Evolutionary conservation across 2,888 invertebrate species (phyloP).

Genomic region (Brachylomia viminalis): DNA sequence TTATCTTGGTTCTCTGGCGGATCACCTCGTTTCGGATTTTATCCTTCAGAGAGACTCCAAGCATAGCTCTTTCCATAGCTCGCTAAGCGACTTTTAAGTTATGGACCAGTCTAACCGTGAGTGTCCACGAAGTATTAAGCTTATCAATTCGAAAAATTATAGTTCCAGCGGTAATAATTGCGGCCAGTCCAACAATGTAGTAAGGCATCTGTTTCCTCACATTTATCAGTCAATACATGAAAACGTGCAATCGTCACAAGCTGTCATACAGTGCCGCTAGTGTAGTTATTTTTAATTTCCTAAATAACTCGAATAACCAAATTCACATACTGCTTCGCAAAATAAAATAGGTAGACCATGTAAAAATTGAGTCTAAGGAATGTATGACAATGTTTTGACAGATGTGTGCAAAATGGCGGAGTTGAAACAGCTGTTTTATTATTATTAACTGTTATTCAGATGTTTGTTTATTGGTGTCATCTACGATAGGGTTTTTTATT

Average conservation of each 20-base stretch:
- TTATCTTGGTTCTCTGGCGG: too few relatives aligned
- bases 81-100: too few relatives aligned
- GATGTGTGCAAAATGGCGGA: conserved; percentile 25
- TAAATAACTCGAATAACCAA: not conserved
- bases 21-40: too few relatives aligned
- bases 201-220: too few relatives aligned
- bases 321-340: not conserved
- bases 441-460: not conserved
- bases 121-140: too few relatives aligned
- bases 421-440: conserved; percentile 34
- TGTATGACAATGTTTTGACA: conserved; percentile 32
- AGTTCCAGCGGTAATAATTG: too few relatives aligned
- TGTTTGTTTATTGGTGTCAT: not conserved
- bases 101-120: too few relatives aligned
- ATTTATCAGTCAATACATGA: too few relatives aligned
- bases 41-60: too few relatives aligned
- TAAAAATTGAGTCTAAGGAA: not conserved
- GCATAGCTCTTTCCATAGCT: too few relatives aligned
- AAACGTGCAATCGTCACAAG: not conserved
- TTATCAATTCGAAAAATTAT: too few relatives aligned
- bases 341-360: not conserved
- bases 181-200: too few relatives aligned
- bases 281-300: not conserved
- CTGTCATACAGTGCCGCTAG: not conserved
- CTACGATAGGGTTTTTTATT: not conserved